These are phyloP conservation scores for Staurois parvus DNA, from an alignment of 2,797 vertebrate species.

Conservation along the genomic window DNA sequence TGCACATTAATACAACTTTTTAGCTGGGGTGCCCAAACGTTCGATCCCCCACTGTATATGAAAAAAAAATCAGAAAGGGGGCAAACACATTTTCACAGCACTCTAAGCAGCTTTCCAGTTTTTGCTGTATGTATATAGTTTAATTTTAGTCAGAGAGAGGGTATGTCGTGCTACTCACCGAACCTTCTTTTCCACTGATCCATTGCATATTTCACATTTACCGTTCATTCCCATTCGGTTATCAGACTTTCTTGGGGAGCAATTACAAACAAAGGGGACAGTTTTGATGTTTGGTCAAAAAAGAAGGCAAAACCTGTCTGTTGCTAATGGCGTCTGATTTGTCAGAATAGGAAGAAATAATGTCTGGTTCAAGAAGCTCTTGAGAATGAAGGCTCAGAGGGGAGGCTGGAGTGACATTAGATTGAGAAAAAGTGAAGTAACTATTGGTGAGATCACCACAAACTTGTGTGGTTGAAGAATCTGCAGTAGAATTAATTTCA, in stretches of 20 bases:
- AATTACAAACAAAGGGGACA: background rate
- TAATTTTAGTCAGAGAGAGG: too few species aligned
- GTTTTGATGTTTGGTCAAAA: background rate
- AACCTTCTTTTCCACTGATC: slow-evolving; percentile 30
- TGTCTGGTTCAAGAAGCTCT: background rate
- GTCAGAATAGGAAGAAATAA: background rate
- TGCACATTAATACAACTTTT: too few species aligned
- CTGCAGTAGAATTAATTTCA: background rate
- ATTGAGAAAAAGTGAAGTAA: too few species aligned
- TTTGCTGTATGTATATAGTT: background rate
- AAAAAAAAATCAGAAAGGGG: too few species aligned
- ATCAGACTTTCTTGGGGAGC: background rate
- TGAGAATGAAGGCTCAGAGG: background rate
- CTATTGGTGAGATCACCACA: background rate
- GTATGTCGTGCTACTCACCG: slow-evolving; percentile 29
- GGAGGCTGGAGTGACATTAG: background rate
- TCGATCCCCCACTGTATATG: too few species aligned
- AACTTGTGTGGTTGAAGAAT: background rate
- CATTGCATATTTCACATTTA: slow-evolving; percentile 35
- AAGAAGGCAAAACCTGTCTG: background rate
- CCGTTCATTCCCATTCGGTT: background rate
- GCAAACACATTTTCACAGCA: too few species aligned
- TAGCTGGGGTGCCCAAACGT: too few species aligned
- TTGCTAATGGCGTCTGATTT: background rate
- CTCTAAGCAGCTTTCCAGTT: background rate